Percentiles rank a stretch among this genome's conserved stretches.
Evolutionary conservation across 2,888 invertebrate genomes (phyloP).

Genomic region (Poecilobothrus nobilitatus): DNA sequence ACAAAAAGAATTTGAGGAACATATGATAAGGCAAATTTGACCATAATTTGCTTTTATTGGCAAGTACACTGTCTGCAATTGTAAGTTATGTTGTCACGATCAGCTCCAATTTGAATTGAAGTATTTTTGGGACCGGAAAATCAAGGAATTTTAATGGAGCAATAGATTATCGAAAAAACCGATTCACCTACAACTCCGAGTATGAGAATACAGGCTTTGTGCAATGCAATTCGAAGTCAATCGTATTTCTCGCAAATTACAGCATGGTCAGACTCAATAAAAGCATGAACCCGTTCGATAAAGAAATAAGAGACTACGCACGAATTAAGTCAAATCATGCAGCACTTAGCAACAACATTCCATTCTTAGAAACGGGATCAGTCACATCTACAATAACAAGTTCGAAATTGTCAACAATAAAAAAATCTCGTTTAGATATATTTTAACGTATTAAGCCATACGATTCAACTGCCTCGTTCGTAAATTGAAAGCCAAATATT

Average conservation of each 20-base stretch:
- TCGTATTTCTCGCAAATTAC: slow-evolving; percentile 94
- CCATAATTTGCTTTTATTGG: slow-evolving; percentile 44
- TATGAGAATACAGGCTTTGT: slow-evolving; percentile 58
- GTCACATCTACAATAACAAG: slow-evolving; percentile 14
- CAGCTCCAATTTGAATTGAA: slow-evolving; percentile 43
- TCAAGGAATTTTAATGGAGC: slow-evolving; percentile 41
- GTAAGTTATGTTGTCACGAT: slow-evolving; percentile 38
- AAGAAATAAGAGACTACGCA: slow-evolving; percentile 42
- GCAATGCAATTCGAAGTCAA: slow-evolving; percentile 89
- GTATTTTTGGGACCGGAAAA: slow-evolving; percentile 42
- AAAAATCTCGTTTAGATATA: slow-evolving; percentile 40
- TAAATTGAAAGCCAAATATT: slow-evolving; percentile 40
- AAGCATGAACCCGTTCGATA: slow-evolving; percentile 35
- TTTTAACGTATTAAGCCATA: slow-evolving; percentile 42
- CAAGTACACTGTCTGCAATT: slow-evolving; percentile 42
- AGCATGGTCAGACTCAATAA: slow-evolving; percentile 62
- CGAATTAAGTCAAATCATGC: slow-evolving; percentile 36
- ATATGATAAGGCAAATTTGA: slow-evolving; percentile 44
- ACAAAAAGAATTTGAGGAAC: slow-evolving; percentile 38
- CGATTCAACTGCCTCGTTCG: slow-evolving; percentile 37
- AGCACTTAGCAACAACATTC: slow-evolving; percentile 44
- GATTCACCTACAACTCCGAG: slow-evolving; percentile 56
- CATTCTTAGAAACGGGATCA: slow-evolving; percentile 23
- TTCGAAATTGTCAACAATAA: slow-evolving; percentile 15
- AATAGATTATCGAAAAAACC: slow-evolving; percentile 42